Base-by-base conservation (phyloP, 2,888 invertebrate species). In the Volucella bombylans region DNA sequence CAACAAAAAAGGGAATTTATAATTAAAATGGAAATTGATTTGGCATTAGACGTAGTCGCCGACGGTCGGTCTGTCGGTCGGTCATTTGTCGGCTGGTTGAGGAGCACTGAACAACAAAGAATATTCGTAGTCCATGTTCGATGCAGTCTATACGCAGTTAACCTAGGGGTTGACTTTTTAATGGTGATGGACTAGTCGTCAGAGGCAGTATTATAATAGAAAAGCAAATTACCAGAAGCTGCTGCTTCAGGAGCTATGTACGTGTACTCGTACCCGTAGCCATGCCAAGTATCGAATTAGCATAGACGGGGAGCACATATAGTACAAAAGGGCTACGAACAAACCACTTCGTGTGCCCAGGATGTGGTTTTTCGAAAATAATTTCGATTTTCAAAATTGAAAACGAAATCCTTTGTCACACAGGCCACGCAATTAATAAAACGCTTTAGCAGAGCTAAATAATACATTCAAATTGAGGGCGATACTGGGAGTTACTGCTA, bases 11-110 rank as follows among this genome's bases (percentile, higher is more conserved):
- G 68, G 64, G 81, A 81, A 81, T 81, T 85, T 81, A 81, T 81
- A 85, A 85, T 85, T 81, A 85, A 85, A 85, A 76, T 85, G 57
- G 85, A 85, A 85, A 85, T 85, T 77, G 85, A 85, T 85, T 85
- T 81, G 67, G 68, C 71, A 81, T 81, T 85, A 81, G 69, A 77
- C 38, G 39, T n/a, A 59, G 49, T 52, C 73, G 31, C 6, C 31
- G 31, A 31, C 31, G 6, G 31, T 6, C 6, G 31, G 23, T 23
- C 3, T 1, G 23, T 23, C 23, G 23, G 31, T 31, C 6, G 31
- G 31, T 31, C 6, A 6, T 31, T 31, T 23, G 23, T 23, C 23
- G 23, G 2, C 1, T 23, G 23, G 2, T 4, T 31, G 15, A 49
- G 52, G 23, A 23, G 52, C 18, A 73, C 47, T 31, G 43, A 15